These are phyloP conservation scores for Hyposmocoma kahamanoa DNA, from an alignment of 1,140 invertebrate species.

Conservation along the genomic window DNA sequence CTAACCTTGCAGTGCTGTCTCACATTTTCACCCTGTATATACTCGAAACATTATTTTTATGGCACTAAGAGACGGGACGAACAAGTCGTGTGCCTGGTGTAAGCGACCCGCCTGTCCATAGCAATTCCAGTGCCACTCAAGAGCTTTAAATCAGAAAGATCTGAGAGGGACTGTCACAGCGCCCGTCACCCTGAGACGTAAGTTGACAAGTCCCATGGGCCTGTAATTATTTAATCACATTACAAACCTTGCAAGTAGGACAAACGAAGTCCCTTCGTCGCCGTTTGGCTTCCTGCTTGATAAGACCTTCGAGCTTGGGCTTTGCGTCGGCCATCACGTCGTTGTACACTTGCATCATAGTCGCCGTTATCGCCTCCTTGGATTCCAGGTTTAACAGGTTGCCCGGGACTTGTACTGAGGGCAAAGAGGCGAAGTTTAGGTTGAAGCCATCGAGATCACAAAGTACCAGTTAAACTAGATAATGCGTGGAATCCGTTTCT, in stretches of 20 bases:
- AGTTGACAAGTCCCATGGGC: no score
- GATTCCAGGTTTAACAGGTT: conserved; percentile 38
- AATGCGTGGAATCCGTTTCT: background rate
- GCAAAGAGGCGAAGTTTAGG: background rate
- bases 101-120: no score
- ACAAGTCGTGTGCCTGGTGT: no score
- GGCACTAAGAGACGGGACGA: no score
- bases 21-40: no score
- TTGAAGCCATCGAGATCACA: background rate
- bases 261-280: conserved; percentile 45
- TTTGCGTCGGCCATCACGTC: conserved; percentile 43
- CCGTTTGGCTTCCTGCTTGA: conserved; percentile 72
- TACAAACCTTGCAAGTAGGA: conserved; percentile 66
- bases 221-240: no score
- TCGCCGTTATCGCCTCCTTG: conserved; percentile 35
- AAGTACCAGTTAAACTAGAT: background rate
- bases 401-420: conserved; percentile 20
- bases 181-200: no score
- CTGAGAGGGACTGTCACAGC: no score
- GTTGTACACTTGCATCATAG: conserved; percentile 43
- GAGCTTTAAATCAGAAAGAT: no score
- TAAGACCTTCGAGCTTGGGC: conserved; percentile 56
- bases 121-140: no score
- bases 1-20: no score
- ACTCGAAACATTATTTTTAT: no score